A percentile compares a stretch with the other conserved stretches of the same genome.
Evolutionary conservation across 2,113 vertebrate genomes (phyloP).

Genomic region (Benitochromis conjunctus): DNA sequence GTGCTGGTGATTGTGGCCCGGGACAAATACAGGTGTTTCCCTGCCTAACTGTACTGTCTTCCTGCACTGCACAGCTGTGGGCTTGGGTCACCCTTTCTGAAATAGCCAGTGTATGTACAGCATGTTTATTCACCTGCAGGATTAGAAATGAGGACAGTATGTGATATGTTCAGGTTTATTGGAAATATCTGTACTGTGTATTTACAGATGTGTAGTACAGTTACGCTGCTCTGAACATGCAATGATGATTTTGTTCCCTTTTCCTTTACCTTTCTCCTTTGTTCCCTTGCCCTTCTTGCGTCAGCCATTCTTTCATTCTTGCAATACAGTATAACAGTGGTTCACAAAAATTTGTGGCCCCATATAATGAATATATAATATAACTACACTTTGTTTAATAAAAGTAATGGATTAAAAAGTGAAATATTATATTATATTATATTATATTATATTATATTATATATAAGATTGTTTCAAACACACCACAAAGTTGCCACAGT

Average conservation of each 20-base stretch:
- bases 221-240: neutral
- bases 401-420: neutral
- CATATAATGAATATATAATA: neutral
- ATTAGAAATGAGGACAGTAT: neutral
- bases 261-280: neutral
- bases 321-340: neutral
- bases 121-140: conserved; percentile 28
- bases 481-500: neutral
- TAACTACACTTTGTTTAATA: neutral
- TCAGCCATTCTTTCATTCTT: neutral
- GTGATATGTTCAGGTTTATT: neutral
- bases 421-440: neutral
- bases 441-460: neutral
- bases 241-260: neutral
- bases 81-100: neutral
- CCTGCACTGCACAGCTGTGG: conserved; percentile 59
- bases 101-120: conserved; percentile 11
- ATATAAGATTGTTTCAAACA: neutral
- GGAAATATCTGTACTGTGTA: neutral
- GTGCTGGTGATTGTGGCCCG: conserved; percentile 44
- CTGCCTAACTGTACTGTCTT: conserved; percentile 31
- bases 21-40: conserved; percentile 77
- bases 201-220: neutral
- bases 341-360: neutral
- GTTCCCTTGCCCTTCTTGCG: neutral